Evolutionary conservation across 2,113 vertebrate species (phyloP), one percentile per base, ranked within the genome.

Genomic region (Spheniscus mendiculus): DNA sequence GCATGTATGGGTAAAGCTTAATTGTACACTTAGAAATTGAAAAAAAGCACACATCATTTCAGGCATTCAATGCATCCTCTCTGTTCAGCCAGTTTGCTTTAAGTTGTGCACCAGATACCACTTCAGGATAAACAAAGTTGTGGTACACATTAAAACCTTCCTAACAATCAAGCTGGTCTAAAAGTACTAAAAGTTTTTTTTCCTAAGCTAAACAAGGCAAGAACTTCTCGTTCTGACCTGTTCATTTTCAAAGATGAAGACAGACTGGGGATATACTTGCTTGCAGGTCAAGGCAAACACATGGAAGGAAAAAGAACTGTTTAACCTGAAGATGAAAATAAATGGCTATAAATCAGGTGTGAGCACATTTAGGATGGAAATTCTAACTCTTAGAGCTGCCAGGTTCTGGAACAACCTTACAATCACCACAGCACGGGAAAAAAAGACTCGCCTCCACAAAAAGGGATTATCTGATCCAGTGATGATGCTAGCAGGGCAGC

Each of bases 151-250:
- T 53, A 81, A 94, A 96, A 90, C 36, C 53, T 58, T 61, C 49
- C 73, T 61, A 92, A 91, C 83, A 96, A 90, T 81, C 49, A 92
- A 72, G 59, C 34, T 56, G 34, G 40, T 66, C 71, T 70, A n/a
- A 77, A 90, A 88, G 76, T 63, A 77, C 83, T 83, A 65, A 71
- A 76, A 88, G 66, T 23, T 93, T 93, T 83, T 83, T 96, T 90
- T 87, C 86, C 83, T 96, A 91, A 87, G 72, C 67, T 81, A 53
- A 90, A 88, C 42, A 80, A 66, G 78, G 74, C 84, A 71, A 96
- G 79, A 95, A 90, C 63, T 77, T 92, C 93, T 92, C 1, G 65
- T 96, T 81, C 86, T 71, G 86, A 83, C 80, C 95, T 96, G 89
- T 27, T 93, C 15, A 8, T 55, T 92, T 87, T 72, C 83, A 90